Percentiles rank a stretch among this genome's conserved stretches.
These are phyloP conservation scores for Parnassius smintheus DNA, from an alignment of 2,888 invertebrate genomes.

Conservation along the genomic window DNA sequence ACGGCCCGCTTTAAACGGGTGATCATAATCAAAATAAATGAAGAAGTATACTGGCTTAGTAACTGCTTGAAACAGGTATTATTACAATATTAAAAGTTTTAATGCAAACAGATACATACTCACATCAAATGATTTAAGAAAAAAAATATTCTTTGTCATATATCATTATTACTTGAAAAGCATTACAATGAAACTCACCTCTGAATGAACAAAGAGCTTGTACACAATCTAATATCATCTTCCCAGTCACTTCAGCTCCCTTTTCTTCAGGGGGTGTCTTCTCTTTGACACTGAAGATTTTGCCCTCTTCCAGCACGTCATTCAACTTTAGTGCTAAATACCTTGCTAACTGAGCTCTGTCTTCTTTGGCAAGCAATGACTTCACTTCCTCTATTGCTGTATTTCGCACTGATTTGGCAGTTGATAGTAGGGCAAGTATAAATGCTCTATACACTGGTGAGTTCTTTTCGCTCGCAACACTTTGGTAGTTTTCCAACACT, in stretches of 20 bases:
- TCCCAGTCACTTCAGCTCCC: slow-evolving; percentile 72
- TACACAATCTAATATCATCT: slow-evolving; percentile 79
- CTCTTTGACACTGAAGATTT: slow-evolving; percentile 63
- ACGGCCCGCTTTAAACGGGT: too few relatives aligned
- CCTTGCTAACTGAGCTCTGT: slow-evolving; percentile 83
- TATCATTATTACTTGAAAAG: too few relatives aligned
- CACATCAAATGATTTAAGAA: too few relatives aligned
- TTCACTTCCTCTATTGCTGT: slow-evolving; percentile 83
- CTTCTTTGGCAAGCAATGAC: slow-evolving; percentile 81
- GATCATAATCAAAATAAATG: too few relatives aligned
- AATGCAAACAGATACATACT: too few relatives aligned
- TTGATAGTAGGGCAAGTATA: slow-evolving; percentile 84
- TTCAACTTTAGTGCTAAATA: slow-evolving; percentile 85
- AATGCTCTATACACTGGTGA: slow-evolving; percentile 87
- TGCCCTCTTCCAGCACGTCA: slow-evolving; percentile 83
- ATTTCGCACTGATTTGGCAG: slow-evolving; percentile 82
- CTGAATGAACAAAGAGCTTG: slow-evolving; percentile 75
- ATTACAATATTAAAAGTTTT: too few relatives aligned
- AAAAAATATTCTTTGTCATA: too few relatives aligned
- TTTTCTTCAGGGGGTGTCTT: slow-evolving; percentile 63
- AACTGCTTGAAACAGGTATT: too few relatives aligned
- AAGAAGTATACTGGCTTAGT: too few relatives aligned
- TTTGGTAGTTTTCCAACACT: slow-evolving; percentile 85
- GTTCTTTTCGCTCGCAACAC: slow-evolving; percentile 83
- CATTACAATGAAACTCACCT: slow-evolving; percentile 45